Evolutionary conservation across 2,888 invertebrate genomes (phyloP), one percentile per base, ranked within the genome.

Genomic region (Flexamia atlantica): DNA sequence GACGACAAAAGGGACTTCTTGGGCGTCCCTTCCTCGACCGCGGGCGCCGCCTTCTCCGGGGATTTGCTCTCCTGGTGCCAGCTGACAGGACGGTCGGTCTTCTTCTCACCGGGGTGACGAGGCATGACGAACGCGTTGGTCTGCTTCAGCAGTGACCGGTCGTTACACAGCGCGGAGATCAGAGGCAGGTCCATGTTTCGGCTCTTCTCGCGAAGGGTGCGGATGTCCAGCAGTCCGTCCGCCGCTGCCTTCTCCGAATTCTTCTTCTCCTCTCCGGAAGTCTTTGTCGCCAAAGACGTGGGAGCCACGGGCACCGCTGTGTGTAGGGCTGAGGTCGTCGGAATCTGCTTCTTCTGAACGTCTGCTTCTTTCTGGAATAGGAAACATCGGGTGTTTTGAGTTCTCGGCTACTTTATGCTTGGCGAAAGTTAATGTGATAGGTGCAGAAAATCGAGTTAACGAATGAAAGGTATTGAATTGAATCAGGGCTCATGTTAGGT

Each of bases 151-250:
- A 98, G 92, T 85, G 97, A 96, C 84, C 96, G 94, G 90, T 98
- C 98, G 90, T 98, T 98, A 92, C 97, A 98, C 87, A 98, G 92
- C 17, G 98, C 98, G 85, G 97, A 96, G 89, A 98, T 97, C 85
- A 98, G 92, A 25, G 98, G 98, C 90, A 98, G 92, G 91, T 97
- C 97, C 89, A 97, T 92, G 89, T 97, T 96, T 89, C 95, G 95
- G 91, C 97, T 97, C 91, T 97, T 96, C 90, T 97, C 97, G 84
- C 97, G 93, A 85, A 97, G 91, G 87, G 95, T 94, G 89, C 95
- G 95, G 88, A 97, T 96, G 90, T 97, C 97, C 86, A 95, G 90
- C 87, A 92, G 90, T 30, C 90, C 90, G 60, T 90, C 89, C 57
- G 89, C 85, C 70, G 79, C 79, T 46, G 68, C 76, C 79, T 83